A percentile compares a stretch with the other conserved stretches of the same genome.
These are phyloP conservation scores for Amphiura filiformis DNA, from an alignment of 35 echinoderm and acorn worm genomes.

Conservation along the genomic window DNA sequence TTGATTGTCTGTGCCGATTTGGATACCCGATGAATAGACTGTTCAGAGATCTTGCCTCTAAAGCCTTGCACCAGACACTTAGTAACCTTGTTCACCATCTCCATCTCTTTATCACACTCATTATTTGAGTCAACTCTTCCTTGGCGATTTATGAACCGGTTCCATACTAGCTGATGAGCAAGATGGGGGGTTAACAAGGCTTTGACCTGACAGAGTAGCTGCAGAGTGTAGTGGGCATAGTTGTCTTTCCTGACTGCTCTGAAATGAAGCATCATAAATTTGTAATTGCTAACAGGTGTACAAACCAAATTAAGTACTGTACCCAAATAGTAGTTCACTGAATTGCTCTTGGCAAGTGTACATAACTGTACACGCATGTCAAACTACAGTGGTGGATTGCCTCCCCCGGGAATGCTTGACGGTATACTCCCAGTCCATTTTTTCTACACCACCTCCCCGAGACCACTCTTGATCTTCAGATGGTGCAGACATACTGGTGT, in stretches of 20 bases:
- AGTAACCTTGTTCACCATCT: not conserved
- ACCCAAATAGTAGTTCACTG: no score
- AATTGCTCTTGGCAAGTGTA: no score
- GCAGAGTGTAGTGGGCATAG: not conserved
- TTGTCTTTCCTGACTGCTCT: not conserved
- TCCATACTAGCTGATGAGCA: not conserved
- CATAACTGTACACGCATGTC: no score
- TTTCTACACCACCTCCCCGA: no score
- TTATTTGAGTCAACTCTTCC: not conserved
- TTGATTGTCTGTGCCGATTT: not conserved
- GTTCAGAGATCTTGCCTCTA: not conserved
- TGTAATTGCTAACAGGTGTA: no score
- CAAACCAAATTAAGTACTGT: no score
- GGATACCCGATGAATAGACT: not conserved
- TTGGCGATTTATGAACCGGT: not conserved
- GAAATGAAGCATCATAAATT: not conserved
- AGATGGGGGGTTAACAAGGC: not conserved
- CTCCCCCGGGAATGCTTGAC: no score
- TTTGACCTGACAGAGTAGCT: not conserved
- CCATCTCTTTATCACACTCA: not conserved
- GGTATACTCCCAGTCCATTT: no score
- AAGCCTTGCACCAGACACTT: not conserved
- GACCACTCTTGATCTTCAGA: no score
- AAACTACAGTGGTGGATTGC: no score
- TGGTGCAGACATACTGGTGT: no score